Conservation (phyloP, 2,113 vertebrate genomes). For the Sinocyclocheilus anshuiensis region DNA sequence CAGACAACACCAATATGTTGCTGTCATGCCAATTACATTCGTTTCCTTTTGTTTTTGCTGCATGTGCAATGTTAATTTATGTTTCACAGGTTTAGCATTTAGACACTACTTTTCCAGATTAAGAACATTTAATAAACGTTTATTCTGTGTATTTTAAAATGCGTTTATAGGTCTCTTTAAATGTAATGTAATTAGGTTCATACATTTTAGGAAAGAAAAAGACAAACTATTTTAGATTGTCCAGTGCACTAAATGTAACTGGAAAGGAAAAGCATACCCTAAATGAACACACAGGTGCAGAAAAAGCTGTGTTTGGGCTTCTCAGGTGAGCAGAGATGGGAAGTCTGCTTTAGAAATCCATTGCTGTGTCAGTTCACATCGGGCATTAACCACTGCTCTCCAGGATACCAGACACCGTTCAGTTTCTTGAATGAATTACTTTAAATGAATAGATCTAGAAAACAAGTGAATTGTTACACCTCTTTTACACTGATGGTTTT, state of each 20-base stretch:
- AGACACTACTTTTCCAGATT: neutral
- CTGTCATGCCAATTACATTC: no score
- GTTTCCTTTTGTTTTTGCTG: neutral
- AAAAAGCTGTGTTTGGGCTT: no score
- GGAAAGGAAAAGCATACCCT: no score
- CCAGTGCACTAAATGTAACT: no score
- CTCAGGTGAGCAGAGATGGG: no score
- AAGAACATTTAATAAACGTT: neutral
- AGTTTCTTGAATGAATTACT: no score
- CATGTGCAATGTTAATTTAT: neutral
- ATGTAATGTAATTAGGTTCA: no score
- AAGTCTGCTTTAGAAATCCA: no score
- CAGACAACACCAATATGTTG: neutral
- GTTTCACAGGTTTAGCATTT: neutral
- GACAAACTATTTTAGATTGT: neutral
- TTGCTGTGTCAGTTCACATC: no score
- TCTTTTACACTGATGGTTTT: neutral
- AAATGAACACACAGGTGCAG: no score
- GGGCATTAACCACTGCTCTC: no score
- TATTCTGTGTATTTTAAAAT: neutral
- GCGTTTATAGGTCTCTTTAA: neutral
- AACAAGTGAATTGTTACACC: neutral
- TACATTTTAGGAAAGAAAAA: neutral
- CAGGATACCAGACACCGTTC: no score
- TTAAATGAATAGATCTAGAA: neutral